phyloP scores from a whole-genome alignment of 2,888 invertebrate species.

The Dryadula phaetusa region DNA sequence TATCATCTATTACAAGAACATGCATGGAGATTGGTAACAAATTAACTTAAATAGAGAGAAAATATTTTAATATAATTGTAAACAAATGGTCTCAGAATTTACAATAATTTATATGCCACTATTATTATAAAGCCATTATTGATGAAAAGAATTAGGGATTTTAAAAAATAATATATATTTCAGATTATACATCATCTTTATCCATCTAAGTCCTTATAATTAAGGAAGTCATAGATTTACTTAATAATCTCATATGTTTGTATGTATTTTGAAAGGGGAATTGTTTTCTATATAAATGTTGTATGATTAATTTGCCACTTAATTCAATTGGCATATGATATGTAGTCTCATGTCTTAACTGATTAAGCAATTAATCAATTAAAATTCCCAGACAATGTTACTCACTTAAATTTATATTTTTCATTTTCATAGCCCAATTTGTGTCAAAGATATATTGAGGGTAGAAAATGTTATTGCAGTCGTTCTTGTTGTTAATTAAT shows the following conservation, averaged over 20 bases:
- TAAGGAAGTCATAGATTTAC: neutral
- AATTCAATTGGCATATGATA: neutral
- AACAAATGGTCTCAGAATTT: too few relatives aligned
- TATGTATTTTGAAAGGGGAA: neutral
- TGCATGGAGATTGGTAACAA: too few relatives aligned
- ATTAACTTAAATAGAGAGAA: too few relatives aligned
- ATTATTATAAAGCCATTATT: too few relatives aligned
- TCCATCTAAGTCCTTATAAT: too few relatives aligned
- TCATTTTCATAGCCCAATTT: neutral
- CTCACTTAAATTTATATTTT: neutral
- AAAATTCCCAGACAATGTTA: slow-evolving; percentile 27
- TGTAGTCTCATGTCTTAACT: neutral
- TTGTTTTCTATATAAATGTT: neutral
- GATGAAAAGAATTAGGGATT: too few relatives aligned
- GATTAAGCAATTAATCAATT: slow-evolving; percentile 25
- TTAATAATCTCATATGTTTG: neutral
- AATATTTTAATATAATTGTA: too few relatives aligned
- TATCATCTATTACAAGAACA: too few relatives aligned
- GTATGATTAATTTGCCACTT: neutral
- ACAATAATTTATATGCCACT: too few relatives aligned
- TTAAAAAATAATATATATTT: too few relatives aligned
- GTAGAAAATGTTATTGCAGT: neutral
- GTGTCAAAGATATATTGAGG: neutral
- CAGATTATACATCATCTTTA: too few relatives aligned
- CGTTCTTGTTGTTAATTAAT: too few relatives aligned